A percentile compares a stretch with the other conserved stretches of the same genome.
Conservation (phyloP, 2,797 vertebrate species). For the Benthosema pterotum region DNA sequence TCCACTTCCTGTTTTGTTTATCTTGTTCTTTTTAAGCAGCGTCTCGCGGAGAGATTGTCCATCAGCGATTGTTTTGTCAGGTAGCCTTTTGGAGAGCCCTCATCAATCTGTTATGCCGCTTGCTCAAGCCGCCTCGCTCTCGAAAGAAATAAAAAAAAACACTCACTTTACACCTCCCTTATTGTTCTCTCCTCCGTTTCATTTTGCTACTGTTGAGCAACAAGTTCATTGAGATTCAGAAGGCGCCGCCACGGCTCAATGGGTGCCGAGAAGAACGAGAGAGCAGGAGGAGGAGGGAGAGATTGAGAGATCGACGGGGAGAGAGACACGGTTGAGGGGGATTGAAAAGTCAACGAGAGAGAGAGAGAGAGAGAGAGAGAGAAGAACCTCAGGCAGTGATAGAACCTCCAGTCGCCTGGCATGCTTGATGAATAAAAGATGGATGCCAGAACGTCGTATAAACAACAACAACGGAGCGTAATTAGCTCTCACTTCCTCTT, state of each 20-base stretch:
- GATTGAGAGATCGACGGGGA: conserved; percentile 1
- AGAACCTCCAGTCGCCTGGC: conserved; percentile 51
- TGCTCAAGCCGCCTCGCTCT: no score
- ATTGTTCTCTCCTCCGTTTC: conserved; percentile 25
- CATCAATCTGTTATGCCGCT: no score
- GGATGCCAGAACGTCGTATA: conserved; percentile 57
- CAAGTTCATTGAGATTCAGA: conserved; percentile 78
- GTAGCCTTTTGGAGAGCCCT: no score
- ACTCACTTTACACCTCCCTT: conserved; percentile 11
- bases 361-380: no score
- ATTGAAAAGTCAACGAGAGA: no score
- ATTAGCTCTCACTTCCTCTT: conserved; percentile 76
- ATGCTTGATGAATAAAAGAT: conserved; percentile 82
- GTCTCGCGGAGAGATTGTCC: no score
- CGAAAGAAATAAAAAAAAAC: no score
- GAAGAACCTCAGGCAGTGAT: no score
- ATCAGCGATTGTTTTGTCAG: no score
- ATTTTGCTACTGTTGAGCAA: conserved; percentile 43
- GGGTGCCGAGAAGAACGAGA: conserved; percentile 73
- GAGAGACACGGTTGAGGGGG: no score
- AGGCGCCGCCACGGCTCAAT: conserved; percentile 67
- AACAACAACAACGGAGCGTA: conserved; percentile 77
- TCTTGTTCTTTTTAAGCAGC: no score
- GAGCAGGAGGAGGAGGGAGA: conserved; percentile 66
- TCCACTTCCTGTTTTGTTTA: no score